These are phyloP conservation scores for Calypte anna DNA, from an alignment of 2,113 vertebrate species.

Conservation along the genomic window DNA sequence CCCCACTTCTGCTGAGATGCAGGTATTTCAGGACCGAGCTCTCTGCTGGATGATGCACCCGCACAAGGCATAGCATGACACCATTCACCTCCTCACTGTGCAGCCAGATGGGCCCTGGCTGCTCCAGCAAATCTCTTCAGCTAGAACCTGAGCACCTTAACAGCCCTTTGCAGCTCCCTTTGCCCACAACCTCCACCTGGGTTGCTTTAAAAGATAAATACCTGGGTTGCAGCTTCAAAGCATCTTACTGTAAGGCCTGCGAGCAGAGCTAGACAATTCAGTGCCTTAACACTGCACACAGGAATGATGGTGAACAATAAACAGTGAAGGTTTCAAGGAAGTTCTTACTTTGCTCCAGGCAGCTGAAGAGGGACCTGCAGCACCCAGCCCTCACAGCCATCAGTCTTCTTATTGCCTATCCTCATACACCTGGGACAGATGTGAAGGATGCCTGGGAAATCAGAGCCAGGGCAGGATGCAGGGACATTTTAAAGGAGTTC, in stretches of 20 bases:
- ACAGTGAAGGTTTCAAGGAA: neutral
- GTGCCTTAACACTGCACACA: neutral
- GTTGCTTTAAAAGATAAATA: neutral
- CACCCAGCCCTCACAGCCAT: neutral
- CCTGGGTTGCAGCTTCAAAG: neutral
- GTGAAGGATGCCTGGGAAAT: neutral
- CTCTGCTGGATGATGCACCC: neutral
- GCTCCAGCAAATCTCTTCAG: neutral
- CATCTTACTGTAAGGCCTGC: neutral
- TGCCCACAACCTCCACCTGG: neutral
- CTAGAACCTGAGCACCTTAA: neutral
- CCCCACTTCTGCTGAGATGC: neutral
- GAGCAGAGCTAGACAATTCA: neutral
- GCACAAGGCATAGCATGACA: neutral
- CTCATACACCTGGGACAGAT: accelerated
- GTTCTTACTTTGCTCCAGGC: neutral
- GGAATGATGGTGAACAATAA: neutral
- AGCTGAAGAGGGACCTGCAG: neutral
- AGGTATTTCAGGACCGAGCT: neutral
- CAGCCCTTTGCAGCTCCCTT: neutral
- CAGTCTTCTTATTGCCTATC: neutral
- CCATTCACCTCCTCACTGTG: neutral
- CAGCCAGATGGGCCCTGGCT: neutral
- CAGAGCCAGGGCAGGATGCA: neutral
- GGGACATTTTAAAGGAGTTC: neutral